Evolutionary conservation across 2,797 vertebrate species (phyloP).

Genomic region (Scolopax rusticola): DNA sequence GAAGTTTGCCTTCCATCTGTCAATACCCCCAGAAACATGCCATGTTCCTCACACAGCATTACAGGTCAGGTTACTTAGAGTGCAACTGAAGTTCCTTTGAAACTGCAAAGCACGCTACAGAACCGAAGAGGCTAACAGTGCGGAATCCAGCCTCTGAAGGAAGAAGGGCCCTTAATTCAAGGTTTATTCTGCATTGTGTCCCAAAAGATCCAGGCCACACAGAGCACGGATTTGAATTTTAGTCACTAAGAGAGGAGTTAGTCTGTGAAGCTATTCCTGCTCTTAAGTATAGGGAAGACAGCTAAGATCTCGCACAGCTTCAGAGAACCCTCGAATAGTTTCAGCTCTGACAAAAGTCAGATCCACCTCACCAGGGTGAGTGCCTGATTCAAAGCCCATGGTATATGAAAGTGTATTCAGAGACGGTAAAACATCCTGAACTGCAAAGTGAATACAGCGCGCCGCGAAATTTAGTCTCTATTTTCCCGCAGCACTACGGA

Average conservation of each 20-base stretch:
- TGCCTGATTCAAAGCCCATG: accelerated
- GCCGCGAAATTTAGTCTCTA: too few relatives aligned
- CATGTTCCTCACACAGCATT: background rate
- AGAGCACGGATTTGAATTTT: background rate
- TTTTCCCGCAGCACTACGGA: accelerated
- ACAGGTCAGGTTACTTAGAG: background rate
- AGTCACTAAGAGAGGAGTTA: background rate
- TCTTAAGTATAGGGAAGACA: background rate
- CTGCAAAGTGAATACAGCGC: background rate
- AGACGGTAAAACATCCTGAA: background rate
- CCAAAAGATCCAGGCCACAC: background rate
- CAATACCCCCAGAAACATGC: accelerated
- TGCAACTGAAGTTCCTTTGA: background rate
- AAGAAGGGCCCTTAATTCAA: background rate
- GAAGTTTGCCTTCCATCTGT: background rate
- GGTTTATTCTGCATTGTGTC: background rate
- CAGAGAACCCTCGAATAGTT: background rate
- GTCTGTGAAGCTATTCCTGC: background rate
- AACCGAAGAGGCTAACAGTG: background rate
- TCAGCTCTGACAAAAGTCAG: background rate
- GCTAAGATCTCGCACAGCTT: background rate
- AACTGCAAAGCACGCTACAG: background rate
- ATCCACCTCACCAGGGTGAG: background rate
- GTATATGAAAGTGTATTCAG: accelerated
- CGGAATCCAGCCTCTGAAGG: background rate